Evolutionary conservation across 1,140 invertebrate species (phyloP).

Genomic region (Spodoptera frugiperda): DNA sequence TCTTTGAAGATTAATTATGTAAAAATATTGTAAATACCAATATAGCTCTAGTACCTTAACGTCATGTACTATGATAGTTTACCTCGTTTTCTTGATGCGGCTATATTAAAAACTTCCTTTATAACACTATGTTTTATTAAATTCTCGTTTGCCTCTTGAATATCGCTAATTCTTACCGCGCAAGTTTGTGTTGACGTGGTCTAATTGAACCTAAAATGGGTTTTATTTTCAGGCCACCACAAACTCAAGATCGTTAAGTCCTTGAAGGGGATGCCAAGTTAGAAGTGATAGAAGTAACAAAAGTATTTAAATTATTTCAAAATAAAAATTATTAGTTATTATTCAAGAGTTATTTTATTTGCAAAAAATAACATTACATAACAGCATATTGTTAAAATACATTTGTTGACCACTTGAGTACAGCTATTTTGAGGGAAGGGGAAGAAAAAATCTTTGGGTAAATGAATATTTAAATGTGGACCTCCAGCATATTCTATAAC

Average conservation of each 20-base stretch:
- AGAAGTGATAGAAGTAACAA: slow-evolving; percentile 81
- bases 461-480: slow-evolving; percentile 66
- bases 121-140: slow-evolving; percentile 58
- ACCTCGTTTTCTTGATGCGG: slow-evolving; percentile 55
- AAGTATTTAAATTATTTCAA: slow-evolving; percentile 85
- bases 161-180: slow-evolving; percentile 5
- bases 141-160: slow-evolving; percentile 34
- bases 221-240: slow-evolving; percentile 80
- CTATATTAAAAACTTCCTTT: slow-evolving; percentile 64
- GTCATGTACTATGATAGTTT: slow-evolving; percentile 59
- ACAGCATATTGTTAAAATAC: slow-evolving; percentile 21
- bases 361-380: slow-evolving; percentile 41
- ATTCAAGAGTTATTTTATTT: slow-evolving; percentile 68
- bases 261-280: slow-evolving; percentile 76
- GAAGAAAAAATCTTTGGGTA: slow-evolving; percentile 75
- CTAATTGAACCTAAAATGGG: slow-evolving; percentile 59
- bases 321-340: slow-evolving; percentile 79
- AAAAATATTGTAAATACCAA: slow-evolving; percentile 69
- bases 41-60: slow-evolving; percentile 56
- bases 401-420: slow-evolving; percentile 4
- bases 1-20: slow-evolving; percentile 52
- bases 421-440: slow-evolving; percentile 62
- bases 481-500: slow-evolving; percentile 62
- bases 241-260: slow-evolving; percentile 69
- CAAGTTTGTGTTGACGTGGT: slow-evolving; percentile 5